Evolutionary conservation across 2,113 vertebrate genomes (phyloP), one percentile per base, ranked within the genome.

Genomic region (Manacus vitellinus): DNA sequence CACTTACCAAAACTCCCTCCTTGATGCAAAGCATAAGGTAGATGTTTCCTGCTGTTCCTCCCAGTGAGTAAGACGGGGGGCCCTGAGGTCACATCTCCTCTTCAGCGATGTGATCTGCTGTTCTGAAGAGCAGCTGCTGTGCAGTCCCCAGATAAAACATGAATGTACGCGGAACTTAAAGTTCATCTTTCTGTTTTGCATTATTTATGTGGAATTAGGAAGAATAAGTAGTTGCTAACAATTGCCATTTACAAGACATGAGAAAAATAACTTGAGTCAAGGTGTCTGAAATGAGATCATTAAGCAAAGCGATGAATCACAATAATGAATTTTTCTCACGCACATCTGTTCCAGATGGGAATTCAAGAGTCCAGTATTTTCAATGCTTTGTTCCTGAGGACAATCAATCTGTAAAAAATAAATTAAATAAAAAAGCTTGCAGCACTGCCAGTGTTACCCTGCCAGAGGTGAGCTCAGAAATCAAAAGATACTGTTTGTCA

Each of bases 161-260:
- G 19, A 54, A 71, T 56, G 33, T n/a, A 51, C 5, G 6, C 11
- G 0, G 17, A 71, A 9, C 88, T 93, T 93, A 89, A 97, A 97
- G 97, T 94, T 98, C 96, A 97, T 54, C 18, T 1, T 74, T 87
- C 63, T 77, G 65, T 39, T 92, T 88, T 78, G 85, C 78, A n/a
- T 97, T 97, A 94, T 93, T 97, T 94, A 84, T 84, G 72, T 93
- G 87, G 89, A 96, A 95, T 93, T 90, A 70, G 49, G 96, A 95
- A 97, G 95, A 95, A 95, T 94, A 96, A 94, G 61, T 71, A 80
- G 87, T 94, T 88, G 67, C 67, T 83, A 94, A 83, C 72, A 70
- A 46, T 92, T 94, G 96, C 94, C 95, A 96, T 97, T 97, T 98
- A 88, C 65, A 76, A 97, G 88, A 85, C 24, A 47, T 47, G 39